These are phyloP conservation scores for Oedothorax gibbosus DNA, from an alignment of 1,140 invertebrate species.

Conservation along the genomic window DNA sequence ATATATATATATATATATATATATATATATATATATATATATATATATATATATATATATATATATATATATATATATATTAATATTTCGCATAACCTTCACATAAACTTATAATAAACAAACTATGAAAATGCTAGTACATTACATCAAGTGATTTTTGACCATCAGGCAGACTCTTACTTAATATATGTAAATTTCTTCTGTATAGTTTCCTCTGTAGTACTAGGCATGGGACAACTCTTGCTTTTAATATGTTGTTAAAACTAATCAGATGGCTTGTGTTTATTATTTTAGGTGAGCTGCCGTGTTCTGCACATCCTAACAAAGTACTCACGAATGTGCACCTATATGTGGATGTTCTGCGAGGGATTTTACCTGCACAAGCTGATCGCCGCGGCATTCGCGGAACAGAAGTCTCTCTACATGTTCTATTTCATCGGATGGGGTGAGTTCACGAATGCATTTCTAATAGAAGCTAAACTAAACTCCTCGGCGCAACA, in stretches of 20 bases:
- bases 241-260: neutral
- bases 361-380: conserved; percentile 73
- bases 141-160: no score
- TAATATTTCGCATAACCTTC: no score
- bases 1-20: no score
- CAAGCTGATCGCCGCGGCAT: conserved; percentile 71
- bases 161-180: no score
- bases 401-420: conserved; percentile 71
- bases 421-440: conserved; percentile 71
- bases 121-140: no score
- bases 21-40: no score
- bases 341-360: conserved; percentile 77
- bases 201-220: no score
- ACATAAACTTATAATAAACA: no score
- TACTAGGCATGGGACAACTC: no score
- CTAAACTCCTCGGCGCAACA: neutral
- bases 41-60: no score
- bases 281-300: conserved; percentile 59
- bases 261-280: neutral
- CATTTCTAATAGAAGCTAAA: neutral
- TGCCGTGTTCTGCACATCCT: conserved; percentile 70
- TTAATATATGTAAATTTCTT: no score
- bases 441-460: conserved; percentile 71
- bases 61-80: no score
- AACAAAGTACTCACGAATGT: conserved; percentile 71